These are phyloP conservation scores for Notoglanidium macrostoma DNA, from an alignment of 2,797 vertebrate genomes.

Conservation along the genomic window DNA sequence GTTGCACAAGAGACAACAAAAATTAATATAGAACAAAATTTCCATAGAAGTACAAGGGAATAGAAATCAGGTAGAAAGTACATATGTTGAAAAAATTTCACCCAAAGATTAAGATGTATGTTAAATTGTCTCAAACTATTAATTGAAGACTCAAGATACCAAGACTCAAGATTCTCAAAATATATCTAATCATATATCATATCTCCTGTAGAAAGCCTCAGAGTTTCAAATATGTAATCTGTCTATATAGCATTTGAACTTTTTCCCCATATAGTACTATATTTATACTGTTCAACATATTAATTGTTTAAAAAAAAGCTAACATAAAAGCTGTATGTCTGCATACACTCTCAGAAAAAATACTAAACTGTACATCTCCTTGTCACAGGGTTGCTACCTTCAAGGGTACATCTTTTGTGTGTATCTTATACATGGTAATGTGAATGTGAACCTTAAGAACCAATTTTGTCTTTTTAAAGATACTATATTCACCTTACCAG, in stretches of 20 bases:
- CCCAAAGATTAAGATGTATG: background rate
- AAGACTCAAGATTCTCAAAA: slow-evolving; percentile 9
- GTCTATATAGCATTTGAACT: background rate
- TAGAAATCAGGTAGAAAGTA: background rate
- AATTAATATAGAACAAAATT: background rate
- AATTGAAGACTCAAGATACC: background rate
- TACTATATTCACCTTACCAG: background rate
- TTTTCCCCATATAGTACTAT: background rate
- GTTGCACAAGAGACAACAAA: background rate
- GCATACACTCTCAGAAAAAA: background rate
- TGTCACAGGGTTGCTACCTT: background rate
- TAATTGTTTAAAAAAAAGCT: background rate
- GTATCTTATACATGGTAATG: background rate
- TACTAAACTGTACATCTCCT: background rate
- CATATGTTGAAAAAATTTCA: background rate
- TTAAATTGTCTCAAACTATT: background rate
- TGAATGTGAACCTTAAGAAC: background rate
- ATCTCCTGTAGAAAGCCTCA: background rate
- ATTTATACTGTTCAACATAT: background rate
- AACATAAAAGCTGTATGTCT: background rate
- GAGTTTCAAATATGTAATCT: background rate
- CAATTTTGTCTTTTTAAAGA: background rate
- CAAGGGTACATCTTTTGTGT: background rate
- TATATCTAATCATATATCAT: background rate
- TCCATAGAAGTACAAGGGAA: background rate